Percentiles rank a stretch among this genome's conserved stretches.
These are phyloP conservation scores for Halcyon leucocephala DNA, from an alignment of 2,797 vertebrate species.

Conservation along the genomic window DNA sequence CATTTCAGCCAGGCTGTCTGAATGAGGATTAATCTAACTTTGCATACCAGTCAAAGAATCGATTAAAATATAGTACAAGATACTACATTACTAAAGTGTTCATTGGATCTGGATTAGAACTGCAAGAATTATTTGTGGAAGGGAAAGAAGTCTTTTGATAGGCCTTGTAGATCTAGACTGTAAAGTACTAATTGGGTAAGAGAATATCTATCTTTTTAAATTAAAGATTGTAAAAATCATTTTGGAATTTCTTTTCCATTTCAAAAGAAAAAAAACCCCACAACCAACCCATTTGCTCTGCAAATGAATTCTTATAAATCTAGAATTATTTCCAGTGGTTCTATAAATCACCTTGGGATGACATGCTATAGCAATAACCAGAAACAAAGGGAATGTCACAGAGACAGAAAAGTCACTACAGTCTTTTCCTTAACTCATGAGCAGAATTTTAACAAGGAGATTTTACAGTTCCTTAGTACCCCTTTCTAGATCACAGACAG, in stretches of 20 bases:
- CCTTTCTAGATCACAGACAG: neutral
- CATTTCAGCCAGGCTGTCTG: neutral
- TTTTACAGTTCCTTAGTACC: neutral
- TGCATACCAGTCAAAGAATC: neutral
- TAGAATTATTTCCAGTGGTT: constrained; percentile 2
- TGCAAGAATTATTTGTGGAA: neutral
- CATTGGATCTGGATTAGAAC: neutral
- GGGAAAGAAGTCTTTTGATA: neutral
- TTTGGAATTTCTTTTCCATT: neutral
- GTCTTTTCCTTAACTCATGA: neutral
- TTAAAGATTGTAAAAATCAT: neutral
- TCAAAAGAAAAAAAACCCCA: neutral
- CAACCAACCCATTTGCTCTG: neutral
- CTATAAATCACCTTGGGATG: neutral
- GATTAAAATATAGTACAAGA: neutral
- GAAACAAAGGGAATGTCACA: constrained; percentile 29
- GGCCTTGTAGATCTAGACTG: neutral
- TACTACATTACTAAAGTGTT: neutral
- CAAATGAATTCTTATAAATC: constrained; percentile 13
- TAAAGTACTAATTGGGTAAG: neutral
- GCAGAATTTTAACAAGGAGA: constrained; percentile 27
- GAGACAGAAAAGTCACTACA: constrained; percentile 9
- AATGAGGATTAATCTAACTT: neutral
- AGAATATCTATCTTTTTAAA: neutral
- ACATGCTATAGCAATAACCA: neutral